Conservation (phyloP, 2,113 vertebrate genomes). For the Andinoacara biseriatus region DNA sequence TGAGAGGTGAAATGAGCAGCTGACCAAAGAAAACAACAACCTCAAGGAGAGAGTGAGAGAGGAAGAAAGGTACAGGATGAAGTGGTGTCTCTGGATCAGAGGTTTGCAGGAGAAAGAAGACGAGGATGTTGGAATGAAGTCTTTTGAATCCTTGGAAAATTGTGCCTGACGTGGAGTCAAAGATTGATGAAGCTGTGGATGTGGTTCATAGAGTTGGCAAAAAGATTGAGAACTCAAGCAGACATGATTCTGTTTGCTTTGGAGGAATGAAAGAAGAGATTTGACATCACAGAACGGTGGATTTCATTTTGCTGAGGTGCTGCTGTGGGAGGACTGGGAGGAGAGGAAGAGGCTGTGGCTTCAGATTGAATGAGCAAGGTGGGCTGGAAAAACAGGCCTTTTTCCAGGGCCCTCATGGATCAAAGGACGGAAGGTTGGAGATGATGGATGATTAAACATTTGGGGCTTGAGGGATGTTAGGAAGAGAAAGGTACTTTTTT, state of each 20-base stretch:
- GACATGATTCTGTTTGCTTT: background rate
- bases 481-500: too few species aligned
- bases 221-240: background rate
- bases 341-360: background rate
- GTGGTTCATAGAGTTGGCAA: background rate
- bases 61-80: too few species aligned
- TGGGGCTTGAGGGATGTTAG: too few species aligned
- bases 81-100: too few species aligned
- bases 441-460: accelerated
- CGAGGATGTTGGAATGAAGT: background rate
- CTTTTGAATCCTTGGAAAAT: background rate
- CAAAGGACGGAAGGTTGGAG: background rate
- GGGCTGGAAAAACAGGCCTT: background rate
- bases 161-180: background rate
- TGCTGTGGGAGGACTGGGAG: background rate
- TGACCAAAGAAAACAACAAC: too few species aligned
- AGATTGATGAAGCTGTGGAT: background rate
- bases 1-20: too few species aligned
- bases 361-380: background rate
- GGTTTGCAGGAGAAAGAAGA: background rate
- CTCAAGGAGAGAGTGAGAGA: too few species aligned
- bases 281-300: background rate
- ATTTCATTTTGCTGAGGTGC: background rate
- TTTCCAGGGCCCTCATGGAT: accelerated
- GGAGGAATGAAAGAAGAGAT: background rate